Base-by-base conservation (phyloP, 2,113 vertebrate genomes). In the Heliornis fulica region DNA sequence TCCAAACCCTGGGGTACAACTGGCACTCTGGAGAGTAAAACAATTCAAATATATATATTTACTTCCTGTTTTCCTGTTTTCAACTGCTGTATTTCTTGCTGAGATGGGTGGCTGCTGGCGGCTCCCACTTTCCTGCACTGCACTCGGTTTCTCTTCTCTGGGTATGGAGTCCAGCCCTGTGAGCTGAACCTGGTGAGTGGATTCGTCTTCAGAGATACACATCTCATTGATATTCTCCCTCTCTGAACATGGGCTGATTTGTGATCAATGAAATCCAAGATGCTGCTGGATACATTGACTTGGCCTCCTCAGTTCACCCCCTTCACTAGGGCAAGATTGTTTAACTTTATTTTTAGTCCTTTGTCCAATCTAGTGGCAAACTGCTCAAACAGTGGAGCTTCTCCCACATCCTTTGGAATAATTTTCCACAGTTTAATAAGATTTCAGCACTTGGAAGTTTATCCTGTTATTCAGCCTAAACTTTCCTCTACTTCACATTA, bases 371-470 rank as follows among this genome's bases (percentile, higher is more conserved):
- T 78, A 59, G 46, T 46, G 61, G 68, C 83, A 90, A 86, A 74
- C 57, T 96, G 23, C 57, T 94, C 78, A 13, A 88, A 48, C 19
- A 75, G 93, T 31, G 65, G 54, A 94, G 81, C 79, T 94, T 96
- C 96, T 91, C 48, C 90, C 93, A 89, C 69, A 89, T 91, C 57
- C 66, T 83, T 90, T 60, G 86, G 81, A 96, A 95, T 1, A 93
- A 93, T 94, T 96, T 96, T 96, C 94, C 93, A 74, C 76, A 72
- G n/a, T 64, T 46, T 91, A 94, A 93, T 80, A 53, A 89, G 93
- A 95, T 93, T 91, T 96, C 75, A 90, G 63, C 51, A 23, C 91
- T 94, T 95, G 93, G 92, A 96, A 96, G 81, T 93, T 90, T 43
- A 76, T 92, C 45, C 77, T 59, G n/a, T 84, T 87, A 82, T 84